Evolutionary conservation across 2,113 vertebrate species (phyloP), one percentile per base, ranked within the genome.

Genomic region (Megalops atlanticus): DNA sequence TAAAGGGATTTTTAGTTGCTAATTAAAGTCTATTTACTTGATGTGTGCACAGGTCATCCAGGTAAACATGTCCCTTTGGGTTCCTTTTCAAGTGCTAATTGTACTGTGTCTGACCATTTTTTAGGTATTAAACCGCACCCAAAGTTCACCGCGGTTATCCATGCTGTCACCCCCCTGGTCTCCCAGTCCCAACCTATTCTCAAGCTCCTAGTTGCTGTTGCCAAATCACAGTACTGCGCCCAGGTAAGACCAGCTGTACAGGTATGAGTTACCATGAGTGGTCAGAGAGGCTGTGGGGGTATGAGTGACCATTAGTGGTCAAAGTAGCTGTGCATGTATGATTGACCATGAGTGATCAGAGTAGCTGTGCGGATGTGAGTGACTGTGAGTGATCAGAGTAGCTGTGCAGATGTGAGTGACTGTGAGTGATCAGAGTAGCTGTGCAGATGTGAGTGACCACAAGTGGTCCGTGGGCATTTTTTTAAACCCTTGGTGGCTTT

Each of bases 111-210:
- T 80, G 33, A 82, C 86, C 39, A 0, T 38, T 80, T 91, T 94
- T 76, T 90, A 99, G 98, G 98, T 88, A 92, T 97, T 86, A 98
- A 96, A 92, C 94, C 97, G 73, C 94, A 95, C 86, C 88, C 97
- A 71, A 98, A 94, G 88, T 99, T 99, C 95, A 98, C 98, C 16
- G 98, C 97, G 0, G 96, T 99, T 89, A 99, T 99, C 94, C 98
- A 99, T 0, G 97, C 96, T 0, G 97, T 99, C 88, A 99, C 98
- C 31, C 97, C 98, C 47, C 92, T 99, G 93, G 96, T 99, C 84
- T 99, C 98, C 83, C 98, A 99, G 33, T 99, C 98, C 75, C 98
- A 99, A 90, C 98, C 98, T 86, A 96, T 99, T 84, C 94, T 99
- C 92, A 99, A 99, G 92, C 97, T 99, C 80, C 95, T 99, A 83